phyloP scores from a whole-genome alignment of 2,797 vertebrate genomes.

The Cyclopterus lumpus region DNA sequence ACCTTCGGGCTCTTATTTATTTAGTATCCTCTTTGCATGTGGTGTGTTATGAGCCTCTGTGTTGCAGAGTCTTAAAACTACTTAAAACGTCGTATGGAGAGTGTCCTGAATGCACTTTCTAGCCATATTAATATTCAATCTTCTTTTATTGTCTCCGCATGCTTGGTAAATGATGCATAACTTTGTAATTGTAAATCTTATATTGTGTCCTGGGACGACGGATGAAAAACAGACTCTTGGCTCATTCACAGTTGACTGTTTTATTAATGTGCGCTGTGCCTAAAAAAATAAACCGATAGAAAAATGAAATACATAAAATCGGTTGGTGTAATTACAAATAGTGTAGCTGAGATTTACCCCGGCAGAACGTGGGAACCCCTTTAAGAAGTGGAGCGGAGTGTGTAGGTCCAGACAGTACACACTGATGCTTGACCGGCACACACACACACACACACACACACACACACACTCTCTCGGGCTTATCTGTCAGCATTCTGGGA shows the following conservation, averaged over 20 bases:
- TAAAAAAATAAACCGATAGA: neutral
- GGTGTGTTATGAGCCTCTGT: too few species aligned
- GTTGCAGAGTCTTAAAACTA: too few species aligned
- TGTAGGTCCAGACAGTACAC: conserved; percentile 36
- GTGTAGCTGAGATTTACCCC: conserved; percentile 20
- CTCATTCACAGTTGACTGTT: neutral
- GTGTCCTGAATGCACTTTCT: too few species aligned
- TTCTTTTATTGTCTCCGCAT: neutral
- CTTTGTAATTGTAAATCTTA: neutral
- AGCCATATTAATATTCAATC: neutral
- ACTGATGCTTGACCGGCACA: conserved; percentile 14
- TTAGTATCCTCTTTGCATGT: too few species aligned
- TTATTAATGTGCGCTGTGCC: neutral
- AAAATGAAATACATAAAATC: too few species aligned
- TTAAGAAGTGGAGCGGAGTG: conserved; percentile 28
- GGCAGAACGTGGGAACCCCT: conserved; percentile 58
- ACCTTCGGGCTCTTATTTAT: too few species aligned
- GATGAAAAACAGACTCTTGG: neutral
- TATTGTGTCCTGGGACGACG: neutral
- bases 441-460: conserved; percentile 11
- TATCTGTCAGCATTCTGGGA: conserved; percentile 70
- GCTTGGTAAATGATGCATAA: neutral
- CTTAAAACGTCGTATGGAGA: too few species aligned
- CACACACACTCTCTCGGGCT: conserved; percentile 34
- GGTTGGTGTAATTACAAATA: neutral